These are phyloP conservation scores for Thryonomys swinderianus DNA, from an alignment of 2,113 vertebrate genomes.

Conservation along the genomic window DNA sequence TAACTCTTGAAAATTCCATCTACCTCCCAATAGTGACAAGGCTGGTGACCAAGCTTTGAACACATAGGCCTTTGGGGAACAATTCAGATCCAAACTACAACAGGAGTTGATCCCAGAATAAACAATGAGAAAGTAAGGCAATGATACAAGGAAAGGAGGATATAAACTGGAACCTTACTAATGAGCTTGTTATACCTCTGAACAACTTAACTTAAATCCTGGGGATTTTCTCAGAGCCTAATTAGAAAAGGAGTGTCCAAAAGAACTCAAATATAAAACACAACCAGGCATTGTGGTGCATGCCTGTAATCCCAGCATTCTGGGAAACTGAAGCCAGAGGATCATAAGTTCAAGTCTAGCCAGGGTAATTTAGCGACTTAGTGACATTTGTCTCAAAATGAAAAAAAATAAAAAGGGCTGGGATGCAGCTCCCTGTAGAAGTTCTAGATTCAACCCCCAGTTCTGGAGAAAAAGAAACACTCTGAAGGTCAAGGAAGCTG, in stretches of 20 bases:
- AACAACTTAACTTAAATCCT: not conserved
- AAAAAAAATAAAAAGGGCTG: not conserved
- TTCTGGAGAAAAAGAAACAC: not conserved
- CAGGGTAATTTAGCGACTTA: not conserved
- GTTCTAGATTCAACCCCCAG: not conserved
- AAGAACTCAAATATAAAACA: slow-evolving; percentile 22
- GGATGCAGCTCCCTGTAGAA: not conserved
- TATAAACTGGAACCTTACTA: not conserved
- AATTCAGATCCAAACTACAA: not conserved
- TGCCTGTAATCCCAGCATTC: not conserved
- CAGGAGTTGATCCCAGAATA: not conserved
- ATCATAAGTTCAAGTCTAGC: not conserved
- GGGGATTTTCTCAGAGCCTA: not conserved
- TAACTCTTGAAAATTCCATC: not conserved
- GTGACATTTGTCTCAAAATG: not conserved
- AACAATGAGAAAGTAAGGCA: slow-evolving; percentile 1
- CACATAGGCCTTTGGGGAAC: not conserved
- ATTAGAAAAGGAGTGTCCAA: not conserved
- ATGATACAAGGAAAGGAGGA: not conserved
- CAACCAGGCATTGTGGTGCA: not conserved
- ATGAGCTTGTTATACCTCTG: not conserved
- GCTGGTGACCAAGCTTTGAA: not conserved
- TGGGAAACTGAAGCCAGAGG: not conserved
- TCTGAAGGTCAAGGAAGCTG: not conserved
- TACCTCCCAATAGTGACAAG: not conserved